Evolutionary conservation across 1,140 invertebrate genomes (phyloP).

Genomic region (Heliconius congener): DNA sequence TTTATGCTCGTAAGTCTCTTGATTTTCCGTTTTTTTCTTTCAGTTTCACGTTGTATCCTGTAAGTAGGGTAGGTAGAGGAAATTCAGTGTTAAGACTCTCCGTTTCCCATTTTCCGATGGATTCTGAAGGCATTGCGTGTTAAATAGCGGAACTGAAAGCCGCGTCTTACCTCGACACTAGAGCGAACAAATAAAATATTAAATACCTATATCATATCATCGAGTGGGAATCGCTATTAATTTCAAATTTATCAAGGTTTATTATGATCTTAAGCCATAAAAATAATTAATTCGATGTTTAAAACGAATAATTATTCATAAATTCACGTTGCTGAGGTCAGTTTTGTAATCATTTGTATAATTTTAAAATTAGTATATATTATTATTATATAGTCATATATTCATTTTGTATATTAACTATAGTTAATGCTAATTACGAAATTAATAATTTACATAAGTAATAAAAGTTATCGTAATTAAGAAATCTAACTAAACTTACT

Average conservation of each 20-base stretch:
- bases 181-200: too few relatives aligned
- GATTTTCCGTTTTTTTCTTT: background rate
- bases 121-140: too few relatives aligned
- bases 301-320: background rate
- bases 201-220: too few relatives aligned
- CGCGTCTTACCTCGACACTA: too few relatives aligned
- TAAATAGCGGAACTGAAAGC: too few relatives aligned
- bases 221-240: too few relatives aligned
- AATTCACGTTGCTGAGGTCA: background rate
- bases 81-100: too few relatives aligned
- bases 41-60: too few relatives aligned
- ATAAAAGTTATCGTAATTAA: background rate
- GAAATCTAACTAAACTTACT: background rate
- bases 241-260: background rate
- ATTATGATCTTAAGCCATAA: background rate
- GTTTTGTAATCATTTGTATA: slow-evolving; percentile 12
- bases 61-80: too few relatives aligned
- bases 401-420: background rate
- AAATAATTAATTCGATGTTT: background rate
- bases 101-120: too few relatives aligned
- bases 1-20: slow-evolving; percentile 50
- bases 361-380: slow-evolving; percentile 1
- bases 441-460: background rate
- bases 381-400: slow-evolving; percentile 12
- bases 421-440: background rate